Conservation (phyloP, 2,888 invertebrate genomes). For the Trichopria drosophilae region DNA sequence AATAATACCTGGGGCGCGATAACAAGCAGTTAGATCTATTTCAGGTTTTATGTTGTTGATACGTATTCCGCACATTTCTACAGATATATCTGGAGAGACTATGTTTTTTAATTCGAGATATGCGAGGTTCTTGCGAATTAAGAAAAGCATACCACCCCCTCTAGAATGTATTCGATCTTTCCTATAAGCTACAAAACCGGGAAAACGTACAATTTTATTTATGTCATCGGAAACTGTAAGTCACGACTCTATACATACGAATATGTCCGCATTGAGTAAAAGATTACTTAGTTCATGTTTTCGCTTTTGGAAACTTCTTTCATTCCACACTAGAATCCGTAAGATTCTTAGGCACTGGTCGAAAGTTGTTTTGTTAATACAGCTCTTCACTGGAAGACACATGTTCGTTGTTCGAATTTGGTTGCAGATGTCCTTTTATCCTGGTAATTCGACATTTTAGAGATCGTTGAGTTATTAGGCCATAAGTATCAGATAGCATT, state of each 20-base stretch:
- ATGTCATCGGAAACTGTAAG: background rate
- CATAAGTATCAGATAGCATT: constrained; percentile 4
- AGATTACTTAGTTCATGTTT: no score
- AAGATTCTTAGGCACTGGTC: no score
- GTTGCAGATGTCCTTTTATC: constrained; percentile 6
- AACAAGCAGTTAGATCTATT: background rate
- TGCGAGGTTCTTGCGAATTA: background rate
- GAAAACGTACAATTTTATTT: background rate
- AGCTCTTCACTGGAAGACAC: no score
- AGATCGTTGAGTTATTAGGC: constrained; percentile 1
- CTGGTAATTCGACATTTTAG: constrained; percentile 7
- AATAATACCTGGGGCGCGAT: background rate
- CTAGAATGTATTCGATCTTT: constrained; percentile 9
- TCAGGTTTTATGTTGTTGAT: background rate
- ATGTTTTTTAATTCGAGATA: background rate
- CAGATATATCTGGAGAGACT: constrained; percentile 2
- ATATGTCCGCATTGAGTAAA: no score
- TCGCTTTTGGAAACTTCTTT: no score
- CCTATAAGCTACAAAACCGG: constrained; percentile 2
- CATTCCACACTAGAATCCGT: no score
- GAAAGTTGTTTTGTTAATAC: no score
- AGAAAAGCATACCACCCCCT: constrained; percentile 15
- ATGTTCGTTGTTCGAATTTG: no score
- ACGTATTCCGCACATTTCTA: constrained; percentile 6
- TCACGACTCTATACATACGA: constrained; percentile 1